phyloP scores from a whole-genome alignment of 2,888 invertebrate species.

The Megaustenia siamemsis region DNA sequence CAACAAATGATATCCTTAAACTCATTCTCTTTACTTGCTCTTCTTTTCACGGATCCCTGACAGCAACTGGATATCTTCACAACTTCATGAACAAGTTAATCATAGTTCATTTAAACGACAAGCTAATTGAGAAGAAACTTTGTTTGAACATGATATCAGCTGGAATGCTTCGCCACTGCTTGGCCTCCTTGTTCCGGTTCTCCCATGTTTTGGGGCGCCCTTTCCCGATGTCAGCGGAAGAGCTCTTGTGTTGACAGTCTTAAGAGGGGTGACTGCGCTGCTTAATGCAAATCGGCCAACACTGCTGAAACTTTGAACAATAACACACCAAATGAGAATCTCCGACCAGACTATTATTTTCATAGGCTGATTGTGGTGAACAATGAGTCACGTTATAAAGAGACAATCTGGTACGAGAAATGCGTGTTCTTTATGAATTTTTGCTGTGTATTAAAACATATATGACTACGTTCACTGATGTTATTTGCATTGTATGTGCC shows the following conservation, averaged over 20 bases:
- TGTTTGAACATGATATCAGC: conserved; percentile 26
- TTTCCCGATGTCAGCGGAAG: conserved; percentile 24
- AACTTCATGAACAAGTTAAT: conserved; percentile 47
- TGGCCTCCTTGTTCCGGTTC: not conserved
- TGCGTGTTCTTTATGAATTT: too few species aligned
- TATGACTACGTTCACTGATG: too few species aligned
- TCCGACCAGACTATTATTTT: not conserved
- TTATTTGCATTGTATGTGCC: too few species aligned
- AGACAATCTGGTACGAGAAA: not conserved
- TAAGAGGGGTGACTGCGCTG: not conserved
- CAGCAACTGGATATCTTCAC: not conserved
- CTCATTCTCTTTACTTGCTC: not conserved
- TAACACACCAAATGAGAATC: conserved; percentile 18
- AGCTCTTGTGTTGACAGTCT: conserved; percentile 25
- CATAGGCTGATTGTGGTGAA: conserved; percentile 16
- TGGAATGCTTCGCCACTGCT: not conserved
- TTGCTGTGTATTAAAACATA: too few species aligned
- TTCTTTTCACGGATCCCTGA: not conserved
- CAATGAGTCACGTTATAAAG: not conserved
- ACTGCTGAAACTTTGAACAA: not conserved
- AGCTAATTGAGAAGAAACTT: conserved; percentile 1
- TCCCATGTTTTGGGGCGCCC: conserved; percentile 29
- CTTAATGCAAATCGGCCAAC: conserved; percentile 9
- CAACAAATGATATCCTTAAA: not conserved
- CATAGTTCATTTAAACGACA: conserved; percentile 38